phyloP scores from a whole-genome alignment of 2,797 vertebrate genomes.

The Onychomys leucogaster region DNA sequence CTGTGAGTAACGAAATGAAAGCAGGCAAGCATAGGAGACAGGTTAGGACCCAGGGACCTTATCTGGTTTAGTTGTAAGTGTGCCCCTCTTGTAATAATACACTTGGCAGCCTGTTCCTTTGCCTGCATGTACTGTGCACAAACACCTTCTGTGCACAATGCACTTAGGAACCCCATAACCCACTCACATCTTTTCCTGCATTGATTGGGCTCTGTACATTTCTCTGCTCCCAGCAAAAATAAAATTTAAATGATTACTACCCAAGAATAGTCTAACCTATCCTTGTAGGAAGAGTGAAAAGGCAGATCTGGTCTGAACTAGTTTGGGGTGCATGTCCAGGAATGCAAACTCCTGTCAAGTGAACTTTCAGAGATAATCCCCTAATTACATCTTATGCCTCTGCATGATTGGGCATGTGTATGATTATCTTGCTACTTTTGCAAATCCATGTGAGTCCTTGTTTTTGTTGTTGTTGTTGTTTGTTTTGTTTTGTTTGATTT shows the following conservation, averaged over 20 bases:
- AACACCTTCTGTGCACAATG: background rate
- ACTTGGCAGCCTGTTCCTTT: background rate
- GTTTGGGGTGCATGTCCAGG: too few relatives aligned
- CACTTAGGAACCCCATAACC: background rate
- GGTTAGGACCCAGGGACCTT: background rate
- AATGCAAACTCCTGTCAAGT: too few relatives aligned
- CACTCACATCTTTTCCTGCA: background rate
- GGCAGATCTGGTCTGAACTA: too few relatives aligned
- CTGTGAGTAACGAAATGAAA: background rate
- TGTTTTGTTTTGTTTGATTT: too few relatives aligned
- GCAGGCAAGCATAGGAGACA: background rate
- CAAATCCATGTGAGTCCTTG: background rate
- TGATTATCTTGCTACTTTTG: background rate
- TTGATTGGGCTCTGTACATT: background rate
- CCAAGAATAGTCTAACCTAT: background rate
- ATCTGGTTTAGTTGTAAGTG: background rate
- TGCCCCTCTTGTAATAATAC: background rate
- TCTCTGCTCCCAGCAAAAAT: background rate
- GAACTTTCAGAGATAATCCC: background rate
- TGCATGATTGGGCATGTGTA: too few relatives aligned
- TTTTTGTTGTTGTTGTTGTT: too few relatives aligned
- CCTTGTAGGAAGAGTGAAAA: background rate
- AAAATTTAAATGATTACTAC: background rate
- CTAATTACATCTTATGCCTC: background rate
- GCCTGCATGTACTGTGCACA: background rate